phyloP scores from a whole-genome alignment of 2,888 invertebrate genomes.

The Leptarthrus brevirostris region DNA sequence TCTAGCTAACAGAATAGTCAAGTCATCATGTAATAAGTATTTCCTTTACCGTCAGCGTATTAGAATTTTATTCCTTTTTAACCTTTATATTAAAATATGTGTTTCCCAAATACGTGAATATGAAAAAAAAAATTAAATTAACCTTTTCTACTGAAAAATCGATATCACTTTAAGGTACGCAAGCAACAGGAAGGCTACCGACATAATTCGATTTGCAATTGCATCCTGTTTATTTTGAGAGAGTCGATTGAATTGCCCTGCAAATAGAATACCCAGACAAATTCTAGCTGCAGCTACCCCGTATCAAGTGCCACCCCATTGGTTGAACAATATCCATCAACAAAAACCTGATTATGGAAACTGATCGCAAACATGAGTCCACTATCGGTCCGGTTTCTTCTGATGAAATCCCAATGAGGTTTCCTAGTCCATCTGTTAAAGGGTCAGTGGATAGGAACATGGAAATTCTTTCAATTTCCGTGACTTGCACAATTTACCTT shows the following conservation, averaged over 20 bases:
- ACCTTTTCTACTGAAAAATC: too few species aligned
- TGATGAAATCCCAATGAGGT: not conserved
- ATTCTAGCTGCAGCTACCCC: not conserved
- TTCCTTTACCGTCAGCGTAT: too few species aligned
- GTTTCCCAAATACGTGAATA: too few species aligned
- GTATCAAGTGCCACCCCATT: not conserved
- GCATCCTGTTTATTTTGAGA: constrained; percentile 29
- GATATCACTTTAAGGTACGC: constrained; percentile 11
- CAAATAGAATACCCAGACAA: not conserved
- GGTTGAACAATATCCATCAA: not conserved
- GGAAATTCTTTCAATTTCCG: constrained; percentile 28
- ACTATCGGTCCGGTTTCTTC: not conserved
- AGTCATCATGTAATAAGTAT: too few species aligned
- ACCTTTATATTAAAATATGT: too few species aligned
- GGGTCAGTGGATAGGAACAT: not conserved
- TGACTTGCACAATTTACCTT: constrained; percentile 11
- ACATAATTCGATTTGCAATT: constrained; percentile 39
- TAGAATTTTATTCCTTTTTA: too few species aligned
- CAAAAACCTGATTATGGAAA: not conserved
- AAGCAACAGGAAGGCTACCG: constrained; percentile 30
- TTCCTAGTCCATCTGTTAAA: constrained; percentile 9
- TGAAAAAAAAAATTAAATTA: too few species aligned
- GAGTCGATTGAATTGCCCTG: constrained; percentile 26
- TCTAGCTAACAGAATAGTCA: too few species aligned
- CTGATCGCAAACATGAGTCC: not conserved